These are phyloP conservation scores for Hiodon tergisus DNA, from an alignment of 2,113 vertebrate genomes.

Conservation along the genomic window DNA sequence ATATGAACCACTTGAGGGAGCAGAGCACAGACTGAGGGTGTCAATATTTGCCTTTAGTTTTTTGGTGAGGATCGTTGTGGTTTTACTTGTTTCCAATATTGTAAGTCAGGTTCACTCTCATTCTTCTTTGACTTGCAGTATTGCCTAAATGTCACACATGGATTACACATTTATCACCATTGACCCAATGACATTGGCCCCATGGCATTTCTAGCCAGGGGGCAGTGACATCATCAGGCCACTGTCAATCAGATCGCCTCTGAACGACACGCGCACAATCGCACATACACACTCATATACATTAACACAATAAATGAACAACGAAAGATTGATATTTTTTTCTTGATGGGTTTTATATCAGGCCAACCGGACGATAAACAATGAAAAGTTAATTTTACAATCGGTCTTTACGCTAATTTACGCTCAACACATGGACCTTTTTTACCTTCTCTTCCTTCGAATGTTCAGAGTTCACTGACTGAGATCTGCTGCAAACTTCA, in stretches of 20 bases:
- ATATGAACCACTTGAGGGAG: background rate
- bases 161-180: conserved; percentile 8
- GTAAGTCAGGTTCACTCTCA: background rate
- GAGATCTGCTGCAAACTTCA: conserved; percentile 80
- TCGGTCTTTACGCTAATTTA: background rate
- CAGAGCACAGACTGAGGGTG: background rate
- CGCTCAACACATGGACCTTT: background rate
- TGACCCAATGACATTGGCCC: background rate
- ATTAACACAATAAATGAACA: no score
- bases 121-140: background rate
- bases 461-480: conserved; percentile 71
- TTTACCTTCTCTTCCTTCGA: background rate
- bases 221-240: conserved; percentile 4
- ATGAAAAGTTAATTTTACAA: background rate
- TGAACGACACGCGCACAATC: no score
- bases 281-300: no score
- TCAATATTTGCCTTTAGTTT: background rate
- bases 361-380: background rate
- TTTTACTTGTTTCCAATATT: conserved; percentile 3
- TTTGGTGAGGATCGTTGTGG: background rate
- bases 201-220: background rate
- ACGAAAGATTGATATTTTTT: no score
- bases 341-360: no score
- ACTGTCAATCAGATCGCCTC: background rate
- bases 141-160: background rate